Conservation (phyloP, 2,797 vertebrate genomes). For the Mergus octosetaceus region DNA sequence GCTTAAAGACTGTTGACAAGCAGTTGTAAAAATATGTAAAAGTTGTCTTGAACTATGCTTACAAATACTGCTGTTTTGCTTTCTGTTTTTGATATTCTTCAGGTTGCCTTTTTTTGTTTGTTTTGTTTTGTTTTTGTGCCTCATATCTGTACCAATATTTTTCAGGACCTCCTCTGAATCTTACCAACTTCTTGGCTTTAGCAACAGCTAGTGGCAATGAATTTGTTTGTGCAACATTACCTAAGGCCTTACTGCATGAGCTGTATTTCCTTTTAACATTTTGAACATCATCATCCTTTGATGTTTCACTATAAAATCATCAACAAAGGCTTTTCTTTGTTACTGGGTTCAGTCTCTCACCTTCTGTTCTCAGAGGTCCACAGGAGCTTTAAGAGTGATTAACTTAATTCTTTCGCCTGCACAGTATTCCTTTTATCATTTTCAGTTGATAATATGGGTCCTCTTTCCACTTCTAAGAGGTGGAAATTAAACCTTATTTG, state of each 20-base stretch:
- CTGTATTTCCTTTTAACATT: not conserved
- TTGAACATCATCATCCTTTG: not conserved
- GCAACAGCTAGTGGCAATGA: not conserved
- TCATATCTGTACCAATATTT: not conserved
- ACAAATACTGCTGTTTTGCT: not conserved
- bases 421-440: not conserved
- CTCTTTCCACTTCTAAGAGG: not conserved
- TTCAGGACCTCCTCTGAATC: not conserved
- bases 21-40: not conserved
- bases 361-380: not conserved
- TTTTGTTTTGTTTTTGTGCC: no score
- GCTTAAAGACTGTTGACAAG: not conserved
- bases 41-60: not conserved
- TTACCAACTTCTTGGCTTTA: not conserved
- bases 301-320: not conserved
- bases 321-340: not conserved
- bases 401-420: not conserved
- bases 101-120: not conserved
- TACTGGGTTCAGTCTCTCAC: not conserved
- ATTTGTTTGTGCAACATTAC: not conserved
- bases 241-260: not conserved
- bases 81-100: not conserved
- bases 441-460: not conserved
- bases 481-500: not conserved
- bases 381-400: not conserved